These are phyloP conservation scores for Crenuchus spilurus DNA, from an alignment of 2,797 vertebrate genomes.

Conservation along the genomic window DNA sequence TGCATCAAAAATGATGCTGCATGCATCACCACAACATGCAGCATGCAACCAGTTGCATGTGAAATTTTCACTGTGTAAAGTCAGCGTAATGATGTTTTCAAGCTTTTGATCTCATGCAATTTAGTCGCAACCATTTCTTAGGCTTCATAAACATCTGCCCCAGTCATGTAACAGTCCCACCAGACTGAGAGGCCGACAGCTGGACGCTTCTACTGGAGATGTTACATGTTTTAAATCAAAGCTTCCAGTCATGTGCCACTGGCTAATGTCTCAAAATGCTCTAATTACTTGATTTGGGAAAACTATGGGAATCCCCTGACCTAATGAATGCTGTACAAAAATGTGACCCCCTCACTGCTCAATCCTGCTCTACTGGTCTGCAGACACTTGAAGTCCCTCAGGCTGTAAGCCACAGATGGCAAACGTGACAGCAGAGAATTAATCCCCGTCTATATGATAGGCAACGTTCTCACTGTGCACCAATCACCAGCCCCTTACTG, in stretches of 20 bases:
- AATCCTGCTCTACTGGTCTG: not conserved
- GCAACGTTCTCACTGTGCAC: not conserved
- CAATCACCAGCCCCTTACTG: not conserved
- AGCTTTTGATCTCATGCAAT: too few species aligned
- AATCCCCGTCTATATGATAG: not conserved
- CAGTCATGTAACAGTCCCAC: not conserved
- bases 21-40: too few species aligned
- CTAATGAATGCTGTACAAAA: not conserved
- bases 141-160: not conserved
- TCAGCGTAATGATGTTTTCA: too few species aligned
- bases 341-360: not conserved
- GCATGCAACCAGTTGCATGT: too few species aligned
- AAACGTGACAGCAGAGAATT: not conserved
- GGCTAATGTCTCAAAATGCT: not conserved
- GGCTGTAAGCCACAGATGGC: conserved; percentile 6
- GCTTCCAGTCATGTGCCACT: not conserved
- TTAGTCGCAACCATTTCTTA: too few species aligned
- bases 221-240: not conserved
- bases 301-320: not conserved
- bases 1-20: too few species aligned
- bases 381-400: not conserved
- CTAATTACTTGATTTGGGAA: not conserved
- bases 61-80: too few species aligned
- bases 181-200: not conserved
- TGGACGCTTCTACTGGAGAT: not conserved